Percentiles rank a stretch among this genome's conserved stretches.
Evolutionary conservation across 2,888 invertebrate species (phyloP).

Genomic region (Parnassius orleans): DNA sequence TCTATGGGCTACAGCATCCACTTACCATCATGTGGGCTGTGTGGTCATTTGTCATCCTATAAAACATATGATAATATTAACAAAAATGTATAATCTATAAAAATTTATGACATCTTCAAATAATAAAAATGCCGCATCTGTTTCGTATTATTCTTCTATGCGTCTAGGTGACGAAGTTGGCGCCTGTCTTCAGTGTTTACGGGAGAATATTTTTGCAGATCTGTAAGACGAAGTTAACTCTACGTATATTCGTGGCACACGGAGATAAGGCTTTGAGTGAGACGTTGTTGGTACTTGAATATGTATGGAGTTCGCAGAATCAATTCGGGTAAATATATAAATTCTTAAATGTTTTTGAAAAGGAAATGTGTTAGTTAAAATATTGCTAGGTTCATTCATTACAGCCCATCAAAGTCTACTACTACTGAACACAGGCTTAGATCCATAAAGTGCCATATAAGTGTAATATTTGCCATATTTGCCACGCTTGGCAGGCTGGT

Average conservation of each 20-base stretch:
- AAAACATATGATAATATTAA: too few species aligned
- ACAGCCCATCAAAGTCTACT: too few species aligned
- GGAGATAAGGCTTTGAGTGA: conserved; percentile 33
- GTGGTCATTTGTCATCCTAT: too few species aligned
- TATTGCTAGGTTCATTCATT: too few species aligned
- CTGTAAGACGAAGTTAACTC: conserved; percentile 48
- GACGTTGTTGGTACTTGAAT: conserved; percentile 26
- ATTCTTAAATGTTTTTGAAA: conserved; percentile 11
- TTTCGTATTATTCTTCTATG: conserved; percentile 17
- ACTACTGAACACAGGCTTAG: too few species aligned
- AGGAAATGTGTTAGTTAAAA: neutral
- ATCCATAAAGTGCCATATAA: too few species aligned
- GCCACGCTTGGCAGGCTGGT: too few species aligned
- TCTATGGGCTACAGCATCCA: too few species aligned
- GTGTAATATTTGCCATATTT: too few species aligned
- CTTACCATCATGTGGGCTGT: too few species aligned
- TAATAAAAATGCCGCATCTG: conserved; percentile 32
- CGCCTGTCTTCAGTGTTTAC: conserved; percentile 45
- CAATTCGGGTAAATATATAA: conserved; percentile 15
- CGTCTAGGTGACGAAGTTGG: conserved; percentile 38
- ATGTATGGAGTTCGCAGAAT: conserved; percentile 21
- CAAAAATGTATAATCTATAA: too few species aligned
- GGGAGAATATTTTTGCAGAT: conserved; percentile 59
- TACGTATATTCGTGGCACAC: conserved; percentile 38
- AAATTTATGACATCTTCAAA: neutral